Evolutionary conservation across 2,888 invertebrate genomes (phyloP).

Genomic region (Brachylomia viminalis): DNA sequence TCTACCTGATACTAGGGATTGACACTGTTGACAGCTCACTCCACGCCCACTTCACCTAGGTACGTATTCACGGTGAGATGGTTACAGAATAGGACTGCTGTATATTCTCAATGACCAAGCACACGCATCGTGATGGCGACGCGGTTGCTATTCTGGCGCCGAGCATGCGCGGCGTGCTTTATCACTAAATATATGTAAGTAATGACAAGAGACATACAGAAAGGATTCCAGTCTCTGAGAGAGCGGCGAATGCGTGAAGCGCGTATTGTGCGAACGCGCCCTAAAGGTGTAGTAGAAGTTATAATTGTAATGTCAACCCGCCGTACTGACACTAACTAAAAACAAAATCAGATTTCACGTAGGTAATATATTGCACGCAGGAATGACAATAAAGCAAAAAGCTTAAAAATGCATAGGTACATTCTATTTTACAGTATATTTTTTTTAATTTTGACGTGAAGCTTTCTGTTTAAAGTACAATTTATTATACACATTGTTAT

Average conservation of each 20-base stretch:
- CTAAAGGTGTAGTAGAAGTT: not conserved
- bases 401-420: constrained; percentile 27
- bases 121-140: not conserved
- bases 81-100: too few relatives aligned
- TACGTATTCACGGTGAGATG: too few relatives aligned
- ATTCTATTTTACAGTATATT: constrained; percentile 7
- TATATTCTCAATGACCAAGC: not conserved
- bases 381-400: constrained; percentile 41
- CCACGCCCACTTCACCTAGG: too few relatives aligned
- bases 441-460: constrained; percentile 12
- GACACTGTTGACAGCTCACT: too few relatives aligned
- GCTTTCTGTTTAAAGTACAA: constrained; percentile 20
- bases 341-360: constrained; percentile 31
- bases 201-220: not conserved
- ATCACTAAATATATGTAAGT: too few relatives aligned
- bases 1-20: too few relatives aligned
- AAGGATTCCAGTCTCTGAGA: not conserved
- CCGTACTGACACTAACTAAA: constrained; percentile 11
- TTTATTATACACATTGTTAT: not conserved
- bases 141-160: not conserved
- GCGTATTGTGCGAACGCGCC: not conserved
- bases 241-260: too few relatives aligned
- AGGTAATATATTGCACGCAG: constrained; percentile 29
- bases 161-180: not conserved
- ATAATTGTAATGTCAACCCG: not conserved